These are phyloP conservation scores for Beroe ovata DNA, from an alignment of 37 sponge, comb jelly and placozoan genomes.

Conservation along the genomic window DNA sequence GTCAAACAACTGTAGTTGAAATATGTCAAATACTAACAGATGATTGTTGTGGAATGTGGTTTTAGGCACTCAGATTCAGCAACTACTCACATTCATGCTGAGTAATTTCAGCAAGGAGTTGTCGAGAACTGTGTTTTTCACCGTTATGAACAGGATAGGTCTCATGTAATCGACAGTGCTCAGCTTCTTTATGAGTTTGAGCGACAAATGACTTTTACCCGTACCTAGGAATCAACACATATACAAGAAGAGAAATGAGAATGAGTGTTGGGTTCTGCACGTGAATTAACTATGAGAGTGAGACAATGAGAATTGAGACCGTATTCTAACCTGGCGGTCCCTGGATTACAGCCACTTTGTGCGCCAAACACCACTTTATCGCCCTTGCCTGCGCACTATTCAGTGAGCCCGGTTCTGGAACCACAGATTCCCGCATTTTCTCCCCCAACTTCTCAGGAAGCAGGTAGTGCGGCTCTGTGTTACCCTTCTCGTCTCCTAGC, in stretches of 20 bases:
- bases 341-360: slow-evolving; percentile 18
- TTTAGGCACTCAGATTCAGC: too few relatives aligned
- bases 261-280: too few relatives aligned
- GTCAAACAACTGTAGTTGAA: neutral
- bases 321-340: slow-evolving; percentile 47
- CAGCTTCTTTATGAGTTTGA: slow-evolving; percentile 2
- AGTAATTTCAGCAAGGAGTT: slow-evolving; percentile 5
- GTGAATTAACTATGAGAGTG: too few relatives aligned
- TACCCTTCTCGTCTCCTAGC: neutral
- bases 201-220: slow-evolving; percentile 29
- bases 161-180: neutral
- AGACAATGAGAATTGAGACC: too few relatives aligned
- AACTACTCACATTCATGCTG: slow-evolving; percentile 19
- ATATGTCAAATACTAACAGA: too few relatives aligned
- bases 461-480: slow-evolving; percentile 31
- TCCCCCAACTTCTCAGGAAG: neutral
- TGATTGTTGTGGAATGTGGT: too few relatives aligned
- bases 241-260: too few relatives aligned
- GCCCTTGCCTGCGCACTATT: slow-evolving; percentile 14
- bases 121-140: slow-evolving; percentile 43
- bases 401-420: neutral
- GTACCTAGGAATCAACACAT: too few relatives aligned
- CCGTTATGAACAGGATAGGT: slow-evolving; percentile 40
- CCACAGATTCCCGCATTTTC: neutral
- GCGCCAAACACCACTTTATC: slow-evolving; percentile 6